Evolutionary conservation across 2,888 invertebrate species (phyloP).

Genomic region (Perizoma flavofasciatum): DNA sequence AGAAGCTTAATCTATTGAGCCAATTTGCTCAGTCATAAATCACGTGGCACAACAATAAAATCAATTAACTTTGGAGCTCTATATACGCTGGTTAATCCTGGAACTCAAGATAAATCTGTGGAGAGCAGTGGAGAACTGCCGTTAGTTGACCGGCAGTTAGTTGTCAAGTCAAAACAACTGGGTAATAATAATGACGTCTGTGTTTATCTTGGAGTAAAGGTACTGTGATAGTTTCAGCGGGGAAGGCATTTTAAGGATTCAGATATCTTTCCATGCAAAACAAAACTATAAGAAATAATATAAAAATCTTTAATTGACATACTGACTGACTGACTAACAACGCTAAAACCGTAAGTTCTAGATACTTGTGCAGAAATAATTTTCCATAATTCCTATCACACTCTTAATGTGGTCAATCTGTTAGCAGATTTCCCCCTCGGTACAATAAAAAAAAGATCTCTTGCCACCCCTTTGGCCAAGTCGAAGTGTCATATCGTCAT

Average conservation of each 20-base stretch:
- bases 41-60: constrained; percentile 12
- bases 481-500: too few relatives aligned
- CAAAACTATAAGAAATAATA: too few relatives aligned
- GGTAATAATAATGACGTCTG: constrained; percentile 30
- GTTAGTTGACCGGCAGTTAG: constrained; percentile 30
- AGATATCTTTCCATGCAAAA: too few relatives aligned
- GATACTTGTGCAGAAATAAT: too few relatives aligned
- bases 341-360: too few relatives aligned
- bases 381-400: too few relatives aligned
- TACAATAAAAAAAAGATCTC: too few relatives aligned
- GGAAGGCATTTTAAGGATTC: not conserved
- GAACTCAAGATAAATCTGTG: not conserved
- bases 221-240: constrained; percentile 3
- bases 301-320: too few relatives aligned
- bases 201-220: constrained; percentile 30
- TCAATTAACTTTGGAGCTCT: constrained; percentile 20
- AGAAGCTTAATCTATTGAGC: not conserved
- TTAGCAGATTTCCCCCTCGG: too few relatives aligned
- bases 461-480: too few relatives aligned
- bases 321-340: too few relatives aligned
- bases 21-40: constrained; percentile 7
- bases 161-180: constrained; percentile 47
- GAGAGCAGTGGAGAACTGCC: constrained; percentile 3
- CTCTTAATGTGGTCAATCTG: too few relatives aligned
- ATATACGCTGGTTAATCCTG: constrained; percentile 7